These are phyloP conservation scores for Zoanthus gigantus DNA, from an alignment of 92 coral and sea anemone species.

Conservation along the genomic window DNA sequence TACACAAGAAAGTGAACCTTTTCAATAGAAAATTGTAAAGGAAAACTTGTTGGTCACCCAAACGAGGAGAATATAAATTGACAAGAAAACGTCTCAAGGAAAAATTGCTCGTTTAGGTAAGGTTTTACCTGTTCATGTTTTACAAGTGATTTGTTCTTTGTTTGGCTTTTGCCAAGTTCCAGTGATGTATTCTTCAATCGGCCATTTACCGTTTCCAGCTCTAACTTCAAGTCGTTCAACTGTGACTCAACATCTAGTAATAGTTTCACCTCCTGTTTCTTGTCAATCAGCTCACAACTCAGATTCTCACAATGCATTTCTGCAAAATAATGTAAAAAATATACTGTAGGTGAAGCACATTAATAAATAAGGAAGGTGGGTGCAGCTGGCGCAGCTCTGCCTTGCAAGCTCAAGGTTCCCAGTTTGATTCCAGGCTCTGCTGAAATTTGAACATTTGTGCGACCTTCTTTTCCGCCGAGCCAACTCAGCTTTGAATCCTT, in stretches of 20 bases:
- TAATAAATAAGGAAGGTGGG: not conserved
- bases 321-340: constrained; percentile 6
- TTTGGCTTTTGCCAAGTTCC: constrained; percentile 91
- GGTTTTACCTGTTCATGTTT: constrained; percentile 87
- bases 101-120: no score
- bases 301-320: constrained; percentile 73
- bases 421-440: no score
- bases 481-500: no score
- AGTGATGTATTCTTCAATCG: constrained; percentile 76
- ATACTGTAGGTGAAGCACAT: not conserved
- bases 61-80: no score
- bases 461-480: no score
- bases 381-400: no score
- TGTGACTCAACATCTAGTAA: constrained; percentile 78
- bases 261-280: constrained; percentile 70
- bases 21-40: no score
- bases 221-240: constrained; percentile 67
- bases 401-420: no score
- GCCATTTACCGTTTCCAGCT: constrained; percentile 73
- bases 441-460: no score
- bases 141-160: constrained; percentile 87
- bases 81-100: no score
- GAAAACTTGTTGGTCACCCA: no score
- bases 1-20: no score
- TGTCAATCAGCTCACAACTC: constrained; percentile 78